These are phyloP conservation scores for Ochotona curzoniae DNA, from an alignment of 2,113 vertebrate genomes.

Conservation along the genomic window DNA sequence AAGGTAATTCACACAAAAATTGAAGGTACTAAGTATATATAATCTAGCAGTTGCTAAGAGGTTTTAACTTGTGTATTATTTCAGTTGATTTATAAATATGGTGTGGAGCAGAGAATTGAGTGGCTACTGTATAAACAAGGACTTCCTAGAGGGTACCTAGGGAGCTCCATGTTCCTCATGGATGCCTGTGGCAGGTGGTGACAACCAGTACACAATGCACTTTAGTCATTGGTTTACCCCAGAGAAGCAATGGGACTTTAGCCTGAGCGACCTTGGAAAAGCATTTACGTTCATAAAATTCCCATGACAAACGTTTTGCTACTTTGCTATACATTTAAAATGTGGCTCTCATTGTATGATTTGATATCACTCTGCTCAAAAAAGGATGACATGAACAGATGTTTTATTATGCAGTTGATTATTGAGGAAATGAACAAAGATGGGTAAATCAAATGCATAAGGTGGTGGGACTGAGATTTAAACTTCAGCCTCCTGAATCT, in stretches of 20 bases:
- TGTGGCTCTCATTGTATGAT: constrained; percentile 13
- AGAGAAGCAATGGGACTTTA: neutral
- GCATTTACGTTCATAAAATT: neutral
- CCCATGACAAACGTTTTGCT: neutral
- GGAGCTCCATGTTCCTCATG: neutral
- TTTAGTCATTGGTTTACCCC: neutral
- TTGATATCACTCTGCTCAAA: neutral
- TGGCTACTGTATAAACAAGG: neutral
- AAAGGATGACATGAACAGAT: neutral
- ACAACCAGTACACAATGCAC: neutral
- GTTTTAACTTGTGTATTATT: neutral
- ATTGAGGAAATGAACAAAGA: constrained; percentile 31
- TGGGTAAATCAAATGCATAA: neutral
- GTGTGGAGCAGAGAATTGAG: neutral
- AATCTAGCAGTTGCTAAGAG: neutral
- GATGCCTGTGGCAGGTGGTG: neutral
- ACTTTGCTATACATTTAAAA: neutral
- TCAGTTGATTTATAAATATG: neutral
- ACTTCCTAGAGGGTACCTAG: accelerated
- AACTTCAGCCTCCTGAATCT: neutral
- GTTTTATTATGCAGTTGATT: constrained; percentile 14
- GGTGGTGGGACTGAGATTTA: neutral
- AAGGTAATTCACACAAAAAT: neutral
- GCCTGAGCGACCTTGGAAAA: neutral
- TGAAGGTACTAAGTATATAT: neutral